Conservation (phyloP, 1,140 invertebrate species). For the Radopholus similis region DNA sequence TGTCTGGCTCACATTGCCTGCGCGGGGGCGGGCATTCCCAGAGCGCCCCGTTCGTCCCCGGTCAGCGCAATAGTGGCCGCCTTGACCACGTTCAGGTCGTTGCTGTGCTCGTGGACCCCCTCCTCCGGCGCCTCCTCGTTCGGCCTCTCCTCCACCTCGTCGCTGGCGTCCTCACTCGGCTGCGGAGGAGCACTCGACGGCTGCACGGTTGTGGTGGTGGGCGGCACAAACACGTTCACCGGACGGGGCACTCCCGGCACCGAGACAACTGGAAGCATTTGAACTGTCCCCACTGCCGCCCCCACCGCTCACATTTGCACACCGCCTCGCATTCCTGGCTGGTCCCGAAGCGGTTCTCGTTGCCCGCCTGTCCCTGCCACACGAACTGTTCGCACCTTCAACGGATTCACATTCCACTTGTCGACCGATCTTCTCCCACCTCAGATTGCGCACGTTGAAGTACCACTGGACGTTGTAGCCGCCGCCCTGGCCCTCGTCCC, state of each 20-base stretch:
- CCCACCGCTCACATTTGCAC: constrained; percentile 22
- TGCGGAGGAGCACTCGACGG: neutral
- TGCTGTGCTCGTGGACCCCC: neutral
- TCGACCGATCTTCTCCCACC: neutral
- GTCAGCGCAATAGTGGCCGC: constrained; percentile 15
- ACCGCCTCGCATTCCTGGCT: constrained; percentile 16
- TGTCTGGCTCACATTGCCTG: constrained; percentile 13
- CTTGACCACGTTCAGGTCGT: constrained; percentile 3
- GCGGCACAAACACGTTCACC: neutral
- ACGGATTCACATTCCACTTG: neutral
- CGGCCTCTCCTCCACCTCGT: neutral
- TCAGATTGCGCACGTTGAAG: constrained; percentile 15
- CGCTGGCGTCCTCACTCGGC: too few relatives aligned
- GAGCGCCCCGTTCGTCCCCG: constrained; percentile 9
- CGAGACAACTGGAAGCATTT: neutral
- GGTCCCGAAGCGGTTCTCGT: constrained; percentile 37
- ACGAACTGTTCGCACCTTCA: constrained; percentile 28
- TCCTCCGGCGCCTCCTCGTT: neutral
- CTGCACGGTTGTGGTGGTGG: neutral
- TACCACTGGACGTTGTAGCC: constrained; percentile 28
- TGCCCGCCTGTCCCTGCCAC: constrained; percentile 26
- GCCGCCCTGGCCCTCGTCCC: constrained; percentile 24
- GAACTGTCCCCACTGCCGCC: neutral
- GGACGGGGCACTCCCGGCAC: neutral
- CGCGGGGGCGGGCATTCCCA: constrained; percentile 19